These are phyloP conservation scores for Cricetomys ansorgei DNA, from an alignment of 2,113 vertebrate species.

Conservation along the genomic window DNA sequence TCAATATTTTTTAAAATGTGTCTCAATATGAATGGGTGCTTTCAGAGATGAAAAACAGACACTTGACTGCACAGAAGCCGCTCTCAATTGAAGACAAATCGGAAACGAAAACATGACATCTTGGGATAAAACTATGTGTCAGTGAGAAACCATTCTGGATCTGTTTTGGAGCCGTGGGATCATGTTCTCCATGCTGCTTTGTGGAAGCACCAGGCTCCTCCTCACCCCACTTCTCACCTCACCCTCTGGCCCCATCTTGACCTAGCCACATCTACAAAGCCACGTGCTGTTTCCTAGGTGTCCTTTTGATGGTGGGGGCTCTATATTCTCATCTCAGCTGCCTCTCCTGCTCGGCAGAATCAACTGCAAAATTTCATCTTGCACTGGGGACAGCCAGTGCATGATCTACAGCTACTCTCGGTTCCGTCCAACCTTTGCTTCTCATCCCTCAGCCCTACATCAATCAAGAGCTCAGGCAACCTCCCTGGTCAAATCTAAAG, in stretches of 20 bases:
- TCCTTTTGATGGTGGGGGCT: background rate
- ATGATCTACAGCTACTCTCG: conserved; percentile 33
- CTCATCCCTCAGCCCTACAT: conserved; percentile 16
- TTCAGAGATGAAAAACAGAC: conserved; percentile 17
- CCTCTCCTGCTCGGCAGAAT: background rate
- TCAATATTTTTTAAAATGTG: background rate
- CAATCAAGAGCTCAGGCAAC: conserved; percentile 45
- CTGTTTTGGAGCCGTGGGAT: background rate
- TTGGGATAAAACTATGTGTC: conserved; percentile 32
- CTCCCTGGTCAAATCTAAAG: conserved; percentile 20
- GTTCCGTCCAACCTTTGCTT: conserved; percentile 58
- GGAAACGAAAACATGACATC: conserved; percentile 1
- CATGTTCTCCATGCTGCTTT: background rate
- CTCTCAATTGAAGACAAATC: background rate
- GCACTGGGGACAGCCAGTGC: background rate
- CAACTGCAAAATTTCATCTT: conserved; percentile 49
- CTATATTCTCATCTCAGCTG: background rate
- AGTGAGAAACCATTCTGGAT: background rate
- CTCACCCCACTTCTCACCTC: background rate
- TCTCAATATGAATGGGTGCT: background rate
- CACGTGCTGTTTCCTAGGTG: background rate
- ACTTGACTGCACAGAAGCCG: background rate
- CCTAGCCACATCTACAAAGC: background rate
- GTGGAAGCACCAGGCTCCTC: background rate
- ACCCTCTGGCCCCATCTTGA: background rate